Base-by-base conservation (phyloP, 2,888 invertebrate species). In the Pseudococcus longispinus region DNA sequence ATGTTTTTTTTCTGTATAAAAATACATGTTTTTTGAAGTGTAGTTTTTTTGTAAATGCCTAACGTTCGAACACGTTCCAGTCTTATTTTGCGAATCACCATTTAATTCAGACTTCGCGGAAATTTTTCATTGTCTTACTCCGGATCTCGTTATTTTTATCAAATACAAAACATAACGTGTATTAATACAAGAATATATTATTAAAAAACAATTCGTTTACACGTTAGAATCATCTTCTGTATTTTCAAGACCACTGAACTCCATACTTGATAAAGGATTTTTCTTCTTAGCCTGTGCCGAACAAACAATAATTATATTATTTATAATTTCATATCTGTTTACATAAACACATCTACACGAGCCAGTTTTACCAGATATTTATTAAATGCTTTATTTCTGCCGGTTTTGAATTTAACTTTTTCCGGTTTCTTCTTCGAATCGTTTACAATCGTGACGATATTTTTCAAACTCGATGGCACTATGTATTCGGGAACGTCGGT, bases 401-500 rank as follows among this genome's bases (percentile, higher is more conserved):
- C 70, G 51, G 51, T 83, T 85, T 88, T 88, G 55, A 87, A 87
- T 29, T 88, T 88, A 26, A 88, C 83, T 85, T 88, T 88, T 23
- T 84, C 86, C 23, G 87, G 70, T 44, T 87, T 87, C 23, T 88
- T 88, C 51, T 74, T 87, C 70, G 87, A 87, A 84, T 88, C 88
- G 1, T 70, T 87, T 60, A 86, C 37, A 37, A 88, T 44, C 0
- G 51, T n/a, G 29, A 86, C 51, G 29, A 83, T 80, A 29, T 87
- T 80, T 87, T 95, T 94, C 83, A 97, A 91, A 0, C 96, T 94
- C 0, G 94, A 93, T 0, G 97, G 97, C 0, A 97, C 92, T 89
- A 97, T 94, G 90, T 99, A 99, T 85, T 97, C 97, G 0, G 99
- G 98, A 0, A 99, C 96, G 90, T 98, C 95, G 37, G 96, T 93